Evolutionary conservation across 2,113 vertebrate genomes (phyloP), one percentile per base, ranked within the genome.

Genomic region (Dicentrarchus labrax): DNA sequence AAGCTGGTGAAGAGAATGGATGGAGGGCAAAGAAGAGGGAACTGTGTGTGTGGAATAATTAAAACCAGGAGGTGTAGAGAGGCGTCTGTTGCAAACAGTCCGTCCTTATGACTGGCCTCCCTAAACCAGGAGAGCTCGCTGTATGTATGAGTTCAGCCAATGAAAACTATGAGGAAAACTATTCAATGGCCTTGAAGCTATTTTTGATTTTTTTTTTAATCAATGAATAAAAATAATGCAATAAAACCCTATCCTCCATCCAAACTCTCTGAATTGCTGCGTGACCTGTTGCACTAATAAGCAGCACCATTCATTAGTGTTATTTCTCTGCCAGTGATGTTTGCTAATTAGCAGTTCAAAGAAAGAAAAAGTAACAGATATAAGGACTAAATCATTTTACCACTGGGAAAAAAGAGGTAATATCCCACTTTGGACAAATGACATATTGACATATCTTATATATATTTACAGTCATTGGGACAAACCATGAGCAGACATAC

Each of bases 11-110:
- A 54, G 80, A 70, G 60, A 83, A 72, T 54, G 75, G 82, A 85
- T 85, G 54, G 36, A 80, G 76, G 61, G 84, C 51, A 84, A 67
- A 76, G 60, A 57, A 78, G 69, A 82, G 86, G 47, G 8, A 70
- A 21, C 19, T 21, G 72, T 65, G 70, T 73, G 74, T 54, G 4
- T 78, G 54, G 3, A 78, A 57, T 86, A 87, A 83, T 83, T 87
- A 78, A 78, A 83, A 83, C 47, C 68, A 87, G 60, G 80, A 64
- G 51, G 67, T 51, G 66, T 57, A 75, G 68, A 76, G 71, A 76
- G 62, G 67, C 22, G 36, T 79, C 62, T 47, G 43, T 53, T 16
- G 62, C 67, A 56, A 54, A 80, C 48, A 1, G 39, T 57, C 41
- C 10, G 0, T 41, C 41, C 21, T 47, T 22, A 12, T 30, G 47